phyloP scores from a whole-genome alignment of 2,113 vertebrate species.

The Hippocampus guttulatus region DNA sequence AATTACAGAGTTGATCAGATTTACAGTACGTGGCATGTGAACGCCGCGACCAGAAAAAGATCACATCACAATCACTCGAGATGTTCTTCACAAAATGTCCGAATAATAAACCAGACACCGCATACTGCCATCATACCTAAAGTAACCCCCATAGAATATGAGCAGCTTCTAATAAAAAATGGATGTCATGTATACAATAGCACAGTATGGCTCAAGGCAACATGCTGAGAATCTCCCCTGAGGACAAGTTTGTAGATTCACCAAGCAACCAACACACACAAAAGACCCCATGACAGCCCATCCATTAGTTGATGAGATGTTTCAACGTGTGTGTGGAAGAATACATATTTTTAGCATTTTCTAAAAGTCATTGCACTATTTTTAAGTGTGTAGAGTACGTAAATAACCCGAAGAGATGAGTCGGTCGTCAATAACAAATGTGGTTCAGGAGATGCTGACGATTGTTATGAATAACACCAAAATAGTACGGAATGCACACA shows the following conservation, averaged over 20 bases:
- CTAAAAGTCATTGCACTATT: neutral
- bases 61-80: neutral
- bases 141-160: neutral
- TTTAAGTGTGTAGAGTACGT: neutral
- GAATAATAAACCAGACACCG: neutral
- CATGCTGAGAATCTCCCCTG: conserved; percentile 14
- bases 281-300: neutral
- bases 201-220: conserved; percentile 30
- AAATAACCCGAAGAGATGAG: neutral
- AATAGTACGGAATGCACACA: neutral
- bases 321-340: too few species aligned
- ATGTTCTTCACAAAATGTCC: neutral
- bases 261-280: neutral
- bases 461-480: neutral
- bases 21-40: neutral
- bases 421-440: neutral
- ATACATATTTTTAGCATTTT: neutral
- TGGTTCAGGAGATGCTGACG: neutral
- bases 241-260: conserved; percentile 23
- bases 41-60: neutral
- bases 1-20: conserved; percentile 4
- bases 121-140: too few species aligned
- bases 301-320: neutral
- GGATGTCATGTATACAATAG: conserved; percentile 28
- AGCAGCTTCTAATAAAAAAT: conserved; percentile 20